Evolutionary conservation across 1,140 invertebrate genomes (phyloP), one percentile per base, ranked within the genome.

Genomic region (Manduca sexta): DNA sequence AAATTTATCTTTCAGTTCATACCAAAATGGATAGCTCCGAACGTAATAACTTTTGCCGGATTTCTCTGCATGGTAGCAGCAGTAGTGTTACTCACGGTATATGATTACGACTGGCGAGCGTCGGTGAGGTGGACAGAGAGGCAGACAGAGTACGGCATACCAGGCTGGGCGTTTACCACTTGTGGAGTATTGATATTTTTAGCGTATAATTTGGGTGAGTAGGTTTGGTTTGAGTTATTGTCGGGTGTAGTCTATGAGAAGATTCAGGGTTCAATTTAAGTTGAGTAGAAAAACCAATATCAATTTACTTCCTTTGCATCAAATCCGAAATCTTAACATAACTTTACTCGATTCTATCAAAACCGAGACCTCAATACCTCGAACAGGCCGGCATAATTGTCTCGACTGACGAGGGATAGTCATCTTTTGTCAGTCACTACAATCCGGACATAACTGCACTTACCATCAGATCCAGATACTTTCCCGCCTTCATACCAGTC

Each of bases 11-110:
- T 91, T 17, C 84, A 97, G 95, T 90, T 92, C 53, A 94, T 94
- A 87, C 96, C 94, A 54, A 93, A 86, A 87, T 97, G 93, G 92
- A 89, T 99, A 68, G 98, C 98, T 6, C 98, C 98, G 37, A 99
- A 99, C 86, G 85, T 97, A 8, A 88, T 99, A 44, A 99, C 98
- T 7, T 95, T 99, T 64, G 86, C 90, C 49, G 98, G 98, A 37
- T 97, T 99, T 71, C 78, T 98, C 16, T 94, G 98, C 57, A 97
- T 97, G 57, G 90, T 96, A 3, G 71, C 91, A 15, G 96, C 95
- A 71, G 93, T 95, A 48, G 45, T 95, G 5, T 74, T 99, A 21
- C 90, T 99, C 10, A 88, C 92, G 5, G 89, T 90, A 54, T 96
- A 94, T 70, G 97, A 99, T 84, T 95, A 93, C 69, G 88, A 92